These are phyloP conservation scores for Ifrita kowaldi DNA, from an alignment of 2,113 vertebrate genomes.

Conservation along the genomic window DNA sequence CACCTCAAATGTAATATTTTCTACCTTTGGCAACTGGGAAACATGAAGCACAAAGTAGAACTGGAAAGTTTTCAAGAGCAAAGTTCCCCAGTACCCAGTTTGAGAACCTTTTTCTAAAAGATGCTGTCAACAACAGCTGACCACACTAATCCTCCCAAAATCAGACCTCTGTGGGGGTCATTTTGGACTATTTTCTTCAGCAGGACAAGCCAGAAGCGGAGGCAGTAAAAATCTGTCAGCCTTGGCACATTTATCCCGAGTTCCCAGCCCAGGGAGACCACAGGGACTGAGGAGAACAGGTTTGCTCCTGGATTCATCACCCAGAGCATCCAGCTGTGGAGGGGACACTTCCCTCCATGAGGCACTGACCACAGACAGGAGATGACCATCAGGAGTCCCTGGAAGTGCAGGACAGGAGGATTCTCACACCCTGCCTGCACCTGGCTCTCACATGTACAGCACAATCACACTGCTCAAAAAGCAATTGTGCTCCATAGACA, in stretches of 20 bases:
- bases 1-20: not conserved
- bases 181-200: not conserved
- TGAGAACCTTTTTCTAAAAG: not conserved
- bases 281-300: not conserved
- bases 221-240: not conserved
- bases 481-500: not conserved
- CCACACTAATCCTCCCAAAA: accelerated
- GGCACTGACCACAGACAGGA: accelerated
- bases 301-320: accelerated
- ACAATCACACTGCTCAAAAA: not conserved
- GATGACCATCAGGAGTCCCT: not conserved
- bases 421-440: accelerated
- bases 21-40: not conserved
- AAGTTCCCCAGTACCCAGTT: not conserved
- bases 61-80: not conserved
- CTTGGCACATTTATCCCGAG: not conserved
- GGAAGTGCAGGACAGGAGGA: not conserved
- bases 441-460: accelerated
- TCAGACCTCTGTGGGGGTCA: not conserved
- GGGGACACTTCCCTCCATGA: not conserved
- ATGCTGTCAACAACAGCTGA: not conserved
- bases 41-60: not conserved
- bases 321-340: accelerated
- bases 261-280: not conserved
- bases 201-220: not conserved